Base-by-base conservation (phyloP, 1,140 invertebrate genomes). In the Tetragnatha versicolor region DNA sequence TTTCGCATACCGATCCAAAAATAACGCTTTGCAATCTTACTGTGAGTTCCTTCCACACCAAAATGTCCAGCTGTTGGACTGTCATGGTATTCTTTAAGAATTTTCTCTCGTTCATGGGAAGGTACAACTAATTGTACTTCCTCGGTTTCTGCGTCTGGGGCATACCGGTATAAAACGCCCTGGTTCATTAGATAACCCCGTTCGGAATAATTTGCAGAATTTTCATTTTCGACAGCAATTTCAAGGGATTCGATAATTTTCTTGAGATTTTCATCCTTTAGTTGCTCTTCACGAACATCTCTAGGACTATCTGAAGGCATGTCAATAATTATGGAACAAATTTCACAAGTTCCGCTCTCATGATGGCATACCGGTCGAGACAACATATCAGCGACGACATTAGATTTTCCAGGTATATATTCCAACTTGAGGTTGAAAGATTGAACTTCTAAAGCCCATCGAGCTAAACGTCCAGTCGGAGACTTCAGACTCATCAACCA, bases 21-120 rank as follows among this genome's bases (percentile, higher is more conserved):
- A 27, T 66, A 79, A 7, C 47, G 60, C 25, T 45, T 63, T 22
- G 37, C 12, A 10, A 69, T 79, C 31, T 45, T 51, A 3, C 58
- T n/a, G 33, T 6, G 47, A 0, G 55, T 63, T 31, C 45, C 22
- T 3, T 42, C 14, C 3, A 29, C 47, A 12, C 65, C 63, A 22
- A 29, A 53, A 78, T 78, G 75, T 3, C 51, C 77, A 27, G 77
- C 63, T 37, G 51, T 79, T 1, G 65, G 31, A 25, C n/a, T n/a
- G n/a, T n/a, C n/a, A n/a, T n/a, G n/a, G 37, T 63, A 47, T 3
- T 29, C 0, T 61, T 61, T 66, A 14, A 79, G 22, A 29, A 79
- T 14, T 20, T 70, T 17, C 25, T 31, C 29, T 55, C 55, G 29
- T 49, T 39, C 10, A 3, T 58, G 22, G 27, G 3, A n/a, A 47